Conservation (phyloP, 2,888 invertebrate species). For the Dasypolia templi region DNA sequence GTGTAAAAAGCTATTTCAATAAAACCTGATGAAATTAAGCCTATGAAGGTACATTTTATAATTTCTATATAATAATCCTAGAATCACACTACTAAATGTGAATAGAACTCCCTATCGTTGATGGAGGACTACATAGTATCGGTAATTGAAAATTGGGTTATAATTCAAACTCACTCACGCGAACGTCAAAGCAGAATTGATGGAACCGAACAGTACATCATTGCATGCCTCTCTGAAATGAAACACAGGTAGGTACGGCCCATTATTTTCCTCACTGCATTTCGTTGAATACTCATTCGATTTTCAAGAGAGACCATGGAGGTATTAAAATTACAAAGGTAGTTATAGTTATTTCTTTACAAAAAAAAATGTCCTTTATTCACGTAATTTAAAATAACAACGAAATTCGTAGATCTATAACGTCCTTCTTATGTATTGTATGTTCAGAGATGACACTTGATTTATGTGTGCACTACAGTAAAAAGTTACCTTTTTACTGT, state of each 20-base stretch:
- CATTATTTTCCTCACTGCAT: conserved; percentile 15
- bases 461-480: too few species aligned
- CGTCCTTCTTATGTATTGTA: too few species aligned
- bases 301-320: background rate
- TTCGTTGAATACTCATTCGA: background rate
- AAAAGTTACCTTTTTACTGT: too few species aligned
- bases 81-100: background rate
- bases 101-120: background rate
- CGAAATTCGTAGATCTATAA: too few species aligned
- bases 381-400: too few species aligned
- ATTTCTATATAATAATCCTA: too few species aligned
- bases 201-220: conserved; percentile 6
- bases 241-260: background rate
- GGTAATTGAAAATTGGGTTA: conserved; percentile 37
- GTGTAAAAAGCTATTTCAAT: too few species aligned
- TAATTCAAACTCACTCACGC: conserved; percentile 24
- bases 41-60: too few species aligned
- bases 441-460: too few species aligned
- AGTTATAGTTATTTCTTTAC: too few species aligned
- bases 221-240: conserved; percentile 21
- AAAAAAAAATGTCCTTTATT: too few species aligned
- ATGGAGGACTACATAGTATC: conserved; percentile 15
- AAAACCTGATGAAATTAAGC: too few species aligned
- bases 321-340: background rate
- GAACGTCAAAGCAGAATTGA: conserved; percentile 29